Evolutionary conservation across 1,140 invertebrate species (phyloP).

Genomic region (Arctopsyche grandis): DNA sequence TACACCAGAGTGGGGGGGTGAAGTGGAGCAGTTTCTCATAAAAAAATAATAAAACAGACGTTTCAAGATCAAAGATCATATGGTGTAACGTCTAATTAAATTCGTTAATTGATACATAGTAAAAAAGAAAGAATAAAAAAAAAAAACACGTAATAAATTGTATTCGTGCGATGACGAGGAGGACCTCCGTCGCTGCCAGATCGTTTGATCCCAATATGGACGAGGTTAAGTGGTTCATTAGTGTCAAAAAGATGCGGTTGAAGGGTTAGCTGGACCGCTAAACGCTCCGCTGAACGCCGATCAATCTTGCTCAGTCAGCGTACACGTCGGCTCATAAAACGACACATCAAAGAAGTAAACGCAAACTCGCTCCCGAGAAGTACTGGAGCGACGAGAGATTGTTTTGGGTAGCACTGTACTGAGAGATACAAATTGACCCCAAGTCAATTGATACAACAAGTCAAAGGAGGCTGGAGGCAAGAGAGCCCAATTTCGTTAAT

Average conservation of each 20-base stretch:
- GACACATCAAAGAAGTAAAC: slow-evolving; percentile 2
- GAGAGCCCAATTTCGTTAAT: neutral
- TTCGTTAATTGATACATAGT: no score
- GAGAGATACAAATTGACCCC: slow-evolving; percentile 3
- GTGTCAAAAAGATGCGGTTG: slow-evolving; percentile 37
- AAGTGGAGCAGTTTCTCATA: neutral
- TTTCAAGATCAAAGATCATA: no score
- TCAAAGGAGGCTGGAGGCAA: slow-evolving; percentile 13
- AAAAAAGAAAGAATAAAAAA: no score
- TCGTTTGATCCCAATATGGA: slow-evolving; percentile 39
- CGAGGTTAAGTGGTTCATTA: slow-evolving; percentile 38
- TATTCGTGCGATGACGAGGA: neutral
- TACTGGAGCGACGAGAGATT: neutral
- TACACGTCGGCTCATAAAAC: neutral
- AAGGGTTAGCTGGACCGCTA: slow-evolving; percentile 31
- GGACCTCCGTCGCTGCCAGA: slow-evolving; percentile 20
- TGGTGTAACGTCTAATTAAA: no score
- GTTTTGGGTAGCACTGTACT: neutral
- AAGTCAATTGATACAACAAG: slow-evolving; percentile 38
- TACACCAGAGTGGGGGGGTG: neutral
- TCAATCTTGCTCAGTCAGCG: slow-evolving; percentile 16
- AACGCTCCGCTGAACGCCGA: slow-evolving; percentile 14
- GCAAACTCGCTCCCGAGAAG: no score
- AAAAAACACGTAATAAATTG: no score
- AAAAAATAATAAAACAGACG: neutral